phyloP scores from a whole-genome alignment of 2,888 invertebrate species.

The Rhimphoctona megacephalus region DNA sequence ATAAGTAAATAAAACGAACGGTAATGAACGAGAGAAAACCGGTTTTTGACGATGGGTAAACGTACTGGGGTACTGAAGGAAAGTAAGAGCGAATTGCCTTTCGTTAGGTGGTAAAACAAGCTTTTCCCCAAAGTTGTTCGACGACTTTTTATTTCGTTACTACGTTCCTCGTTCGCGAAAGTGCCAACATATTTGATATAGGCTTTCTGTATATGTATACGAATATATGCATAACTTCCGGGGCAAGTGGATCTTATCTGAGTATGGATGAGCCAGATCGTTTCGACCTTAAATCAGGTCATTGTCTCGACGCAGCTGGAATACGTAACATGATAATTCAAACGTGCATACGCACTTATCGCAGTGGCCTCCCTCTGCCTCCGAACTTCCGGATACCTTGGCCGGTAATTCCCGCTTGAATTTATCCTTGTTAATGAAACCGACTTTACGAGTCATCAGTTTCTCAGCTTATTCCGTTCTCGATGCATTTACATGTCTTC shows the following conservation, averaged over 20 bases:
- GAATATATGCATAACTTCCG: conserved; percentile 18
- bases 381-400: conserved; percentile 55
- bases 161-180: conserved; percentile 41
- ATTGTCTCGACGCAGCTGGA: conserved; percentile 72
- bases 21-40: conserved; percentile 63
- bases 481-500: conserved; percentile 13
- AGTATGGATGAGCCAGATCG: conserved; percentile 69
- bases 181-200: not conserved
- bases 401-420: conserved; percentile 41
- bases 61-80: conserved; percentile 65
- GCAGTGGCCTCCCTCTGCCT: not conserved
- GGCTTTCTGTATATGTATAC: not conserved
- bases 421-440: conserved; percentile 47
- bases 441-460: conserved; percentile 14
- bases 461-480: conserved; percentile 10
- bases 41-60: conserved; percentile 66
- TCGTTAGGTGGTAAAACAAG: conserved; percentile 23
- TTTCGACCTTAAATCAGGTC: conserved; percentile 70
- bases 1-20: conserved; percentile 26
- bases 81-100: conserved; percentile 69
- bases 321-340: conserved; percentile 65
- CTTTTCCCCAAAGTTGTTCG: conserved; percentile 47
- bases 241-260: conserved; percentile 7
- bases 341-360: conserved; percentile 16
- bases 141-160: conserved; percentile 58